Evolutionary conservation across 2,113 vertebrate species (phyloP).

Genomic region (Nannobrachium achirus): DNA sequence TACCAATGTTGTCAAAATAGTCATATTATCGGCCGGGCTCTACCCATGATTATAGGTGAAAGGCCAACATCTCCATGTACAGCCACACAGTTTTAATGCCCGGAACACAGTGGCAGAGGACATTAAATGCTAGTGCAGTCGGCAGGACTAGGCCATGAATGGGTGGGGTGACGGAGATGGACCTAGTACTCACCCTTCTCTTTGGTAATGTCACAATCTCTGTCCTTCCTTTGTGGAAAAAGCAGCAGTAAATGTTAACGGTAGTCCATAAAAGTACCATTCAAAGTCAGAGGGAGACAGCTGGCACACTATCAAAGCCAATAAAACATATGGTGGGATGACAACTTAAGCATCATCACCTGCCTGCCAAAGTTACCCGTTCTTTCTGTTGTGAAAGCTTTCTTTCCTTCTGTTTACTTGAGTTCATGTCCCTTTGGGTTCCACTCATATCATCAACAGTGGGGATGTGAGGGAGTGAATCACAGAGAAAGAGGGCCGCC

Average conservation of each 20-base stretch:
- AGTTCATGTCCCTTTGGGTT: slow-evolving; percentile 39
- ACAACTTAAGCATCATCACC: slow-evolving; percentile 56
- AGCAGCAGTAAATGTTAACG: slow-evolving; percentile 52
- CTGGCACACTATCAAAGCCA: slow-evolving; percentile 59
- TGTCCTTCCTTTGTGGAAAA: slow-evolving; percentile 30
- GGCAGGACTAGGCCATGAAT: slow-evolving; percentile 27
- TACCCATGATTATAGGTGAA: slow-evolving; percentile 37
- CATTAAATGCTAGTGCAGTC: slow-evolving; percentile 41
- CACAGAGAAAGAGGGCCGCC: too few relatives aligned
- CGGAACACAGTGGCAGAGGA: slow-evolving; percentile 19
- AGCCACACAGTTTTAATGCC: slow-evolving; percentile 13
- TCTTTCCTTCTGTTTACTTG: slow-evolving; percentile 30
- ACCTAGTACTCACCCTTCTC: slow-evolving; percentile 13
- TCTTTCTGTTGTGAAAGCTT: slow-evolving; percentile 37
- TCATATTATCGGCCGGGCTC: too few relatives aligned
- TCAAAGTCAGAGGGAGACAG: slow-evolving; percentile 56
- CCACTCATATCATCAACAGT: slow-evolving; percentile 26
- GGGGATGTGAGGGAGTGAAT: slow-evolving; percentile 3
- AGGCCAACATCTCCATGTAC: slow-evolving; percentile 29
- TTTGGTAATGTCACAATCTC: slow-evolving; percentile 17
- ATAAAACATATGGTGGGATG: slow-evolving; percentile 60
- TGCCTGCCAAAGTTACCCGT: slow-evolving; percentile 25
- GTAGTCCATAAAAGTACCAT: slow-evolving; percentile 54
- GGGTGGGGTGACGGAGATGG: slow-evolving; percentile 5
- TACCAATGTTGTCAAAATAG: too few relatives aligned